phyloP scores from a whole-genome alignment of 2,797 vertebrate species.

The Microctenopoma steveboyesi region DNA sequence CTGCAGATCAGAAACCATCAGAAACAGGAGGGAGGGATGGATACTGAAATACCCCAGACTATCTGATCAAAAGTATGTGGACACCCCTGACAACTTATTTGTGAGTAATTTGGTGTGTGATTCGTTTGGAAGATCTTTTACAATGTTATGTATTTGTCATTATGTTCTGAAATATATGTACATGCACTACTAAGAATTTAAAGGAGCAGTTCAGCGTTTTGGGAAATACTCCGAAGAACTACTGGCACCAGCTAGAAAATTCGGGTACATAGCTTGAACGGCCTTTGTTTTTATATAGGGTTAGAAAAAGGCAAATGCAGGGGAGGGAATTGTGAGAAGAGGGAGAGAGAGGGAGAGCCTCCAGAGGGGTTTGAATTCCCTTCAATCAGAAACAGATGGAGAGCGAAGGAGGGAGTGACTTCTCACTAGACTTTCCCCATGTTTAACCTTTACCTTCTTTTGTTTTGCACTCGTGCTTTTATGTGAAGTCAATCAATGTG shows the following conservation, averaged over 20 bases:
- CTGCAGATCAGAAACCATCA: slow-evolving; percentile 38
- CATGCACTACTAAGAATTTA: neutral
- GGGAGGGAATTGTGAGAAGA: neutral
- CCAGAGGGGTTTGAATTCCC: slow-evolving; percentile 47
- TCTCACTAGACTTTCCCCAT: slow-evolving; percentile 30
- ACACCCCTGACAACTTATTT: neutral
- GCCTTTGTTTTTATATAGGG: neutral
- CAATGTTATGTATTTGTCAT: no score
- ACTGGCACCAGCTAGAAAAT: no score
- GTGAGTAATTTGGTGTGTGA: neutral
- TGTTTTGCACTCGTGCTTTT: slow-evolving; percentile 52
- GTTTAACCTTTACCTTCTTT: neutral
- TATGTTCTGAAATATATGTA: neutral
- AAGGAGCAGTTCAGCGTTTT: neutral
- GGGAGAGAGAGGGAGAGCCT: slow-evolving; percentile 22
- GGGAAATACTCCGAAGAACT: no score
- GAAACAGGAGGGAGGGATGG: slow-evolving; percentile 23
- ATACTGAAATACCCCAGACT: neutral
- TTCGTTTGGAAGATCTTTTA: neutral
- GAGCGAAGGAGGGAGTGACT: slow-evolving; percentile 21
- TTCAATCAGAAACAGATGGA: slow-evolving; percentile 39
- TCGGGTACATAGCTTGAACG: no score
- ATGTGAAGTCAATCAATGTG: slow-evolving; percentile 45
- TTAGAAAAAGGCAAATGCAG: slow-evolving; percentile 11
- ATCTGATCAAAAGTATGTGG: slow-evolving; percentile 4